Conservation (phyloP, 2,797 vertebrate genomes). For the Helostoma temminkii region DNA sequence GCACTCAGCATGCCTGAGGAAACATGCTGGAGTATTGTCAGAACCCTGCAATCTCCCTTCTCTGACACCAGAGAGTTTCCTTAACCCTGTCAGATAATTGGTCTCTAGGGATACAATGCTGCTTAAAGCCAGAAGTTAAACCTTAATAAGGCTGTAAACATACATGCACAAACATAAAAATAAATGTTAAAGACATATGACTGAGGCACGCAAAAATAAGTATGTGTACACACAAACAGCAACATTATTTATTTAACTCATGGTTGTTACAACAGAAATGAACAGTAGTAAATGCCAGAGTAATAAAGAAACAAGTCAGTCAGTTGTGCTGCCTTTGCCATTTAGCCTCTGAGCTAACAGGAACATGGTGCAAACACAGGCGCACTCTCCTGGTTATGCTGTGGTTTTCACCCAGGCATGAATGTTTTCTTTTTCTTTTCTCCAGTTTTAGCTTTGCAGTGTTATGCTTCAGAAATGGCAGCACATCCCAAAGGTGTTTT, state of each 20-base stretch:
- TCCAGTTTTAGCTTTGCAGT: slow-evolving; percentile 30
- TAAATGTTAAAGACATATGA: slow-evolving; percentile 37
- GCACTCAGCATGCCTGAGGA: slow-evolving; percentile 64
- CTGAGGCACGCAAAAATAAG: slow-evolving; percentile 7
- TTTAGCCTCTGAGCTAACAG: slow-evolving; percentile 33
- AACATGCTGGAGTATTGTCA: slow-evolving; percentile 73
- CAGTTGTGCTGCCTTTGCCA: slow-evolving; percentile 44
- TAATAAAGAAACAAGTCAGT: slow-evolving; percentile 48
- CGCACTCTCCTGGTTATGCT: slow-evolving; percentile 19
- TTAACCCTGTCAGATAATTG: slow-evolving; percentile 82
- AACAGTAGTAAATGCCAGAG: slow-evolving; percentile 44
- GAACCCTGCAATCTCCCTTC: slow-evolving; percentile 61
- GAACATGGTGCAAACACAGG: slow-evolving; percentile 25
- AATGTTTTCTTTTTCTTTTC: slow-evolving; percentile 31
- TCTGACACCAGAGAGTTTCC: slow-evolving; percentile 68
- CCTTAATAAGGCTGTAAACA: slow-evolving; percentile 76
- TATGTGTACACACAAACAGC: not conserved
- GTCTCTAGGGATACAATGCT: slow-evolving; percentile 70
- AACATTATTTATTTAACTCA: slow-evolving; percentile 33
- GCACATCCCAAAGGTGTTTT: slow-evolving; percentile 54
- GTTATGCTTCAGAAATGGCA: slow-evolving; percentile 42
- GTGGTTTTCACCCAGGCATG: slow-evolving; percentile 19
- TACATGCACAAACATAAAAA: slow-evolving; percentile 33
- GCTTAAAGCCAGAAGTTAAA: slow-evolving; percentile 76
- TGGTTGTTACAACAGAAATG: slow-evolving; percentile 30